A percentile compares a stretch with the other conserved stretches of the same genome.
These are phyloP conservation scores for Crotalus viridis DNA, from an alignment of 2,113 vertebrate species.

Conservation along the genomic window DNA sequence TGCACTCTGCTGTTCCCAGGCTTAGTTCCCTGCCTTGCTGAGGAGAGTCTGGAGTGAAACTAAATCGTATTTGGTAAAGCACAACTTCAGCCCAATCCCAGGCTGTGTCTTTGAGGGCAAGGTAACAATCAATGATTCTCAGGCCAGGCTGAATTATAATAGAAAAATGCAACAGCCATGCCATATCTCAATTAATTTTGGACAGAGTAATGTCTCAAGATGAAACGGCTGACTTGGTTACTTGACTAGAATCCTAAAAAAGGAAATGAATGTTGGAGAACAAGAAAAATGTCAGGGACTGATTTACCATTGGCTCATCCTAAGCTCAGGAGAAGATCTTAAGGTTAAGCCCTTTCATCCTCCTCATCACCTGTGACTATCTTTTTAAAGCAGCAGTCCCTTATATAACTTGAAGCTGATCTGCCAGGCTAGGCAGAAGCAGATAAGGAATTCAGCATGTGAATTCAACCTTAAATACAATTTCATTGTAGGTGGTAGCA, in stretches of 20 bases:
- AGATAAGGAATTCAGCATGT: not conserved
- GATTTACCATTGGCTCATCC: not conserved
- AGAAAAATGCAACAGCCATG: not conserved
- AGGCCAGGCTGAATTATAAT: not conserved
- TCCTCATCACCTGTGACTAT: slow-evolving; percentile 4
- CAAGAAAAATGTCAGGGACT: not conserved
- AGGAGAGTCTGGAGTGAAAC: not conserved
- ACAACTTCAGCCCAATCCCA: not conserved
- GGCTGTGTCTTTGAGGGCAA: not conserved
- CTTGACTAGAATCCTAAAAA: not conserved
- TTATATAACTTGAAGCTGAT: not conserved
- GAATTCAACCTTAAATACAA: not conserved
- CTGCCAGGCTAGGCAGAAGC: not conserved
- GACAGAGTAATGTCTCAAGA: not conserved
- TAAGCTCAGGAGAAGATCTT: not conserved
- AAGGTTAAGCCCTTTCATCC: not conserved
- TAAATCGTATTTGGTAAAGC: not conserved
- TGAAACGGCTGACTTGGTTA: not conserved
- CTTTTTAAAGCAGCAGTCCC: not conserved
- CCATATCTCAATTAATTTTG: not conserved
- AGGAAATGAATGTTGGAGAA: not conserved
- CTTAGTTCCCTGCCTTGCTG: not conserved
- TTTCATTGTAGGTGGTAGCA: not conserved
- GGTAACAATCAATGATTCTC: not conserved
- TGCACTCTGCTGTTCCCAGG: not conserved